Conservation (phyloP, 2,888 invertebrate genomes). For the Emmelina monodactyla region DNA sequence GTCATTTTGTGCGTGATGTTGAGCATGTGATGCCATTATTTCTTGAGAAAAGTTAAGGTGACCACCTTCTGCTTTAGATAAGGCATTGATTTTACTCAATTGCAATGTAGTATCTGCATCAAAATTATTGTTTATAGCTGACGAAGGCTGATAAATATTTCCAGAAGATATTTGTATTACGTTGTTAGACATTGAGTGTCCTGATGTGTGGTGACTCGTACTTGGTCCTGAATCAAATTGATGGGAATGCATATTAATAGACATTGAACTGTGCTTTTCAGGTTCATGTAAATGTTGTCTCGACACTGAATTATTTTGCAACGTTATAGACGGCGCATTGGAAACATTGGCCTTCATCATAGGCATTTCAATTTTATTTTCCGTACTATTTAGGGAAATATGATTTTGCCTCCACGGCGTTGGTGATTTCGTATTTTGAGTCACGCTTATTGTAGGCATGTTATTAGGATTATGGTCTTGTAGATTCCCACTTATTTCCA, state of each 20-base stretch:
- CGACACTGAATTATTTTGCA: constrained; percentile 34
- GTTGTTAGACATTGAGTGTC: constrained; percentile 46
- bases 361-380: constrained; percentile 45
- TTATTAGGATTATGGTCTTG: constrained; percentile 40
- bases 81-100: constrained; percentile 53
- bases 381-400: constrained; percentile 27
- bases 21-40: constrained; percentile 56
- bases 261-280: constrained; percentile 36
- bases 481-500: constrained; percentile 55
- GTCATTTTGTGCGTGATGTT: constrained; percentile 50
- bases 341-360: constrained; percentile 39
- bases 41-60: constrained; percentile 57
- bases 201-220: constrained; percentile 44
- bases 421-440: constrained; percentile 53
- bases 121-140: constrained; percentile 46
- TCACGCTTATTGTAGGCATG: constrained; percentile 53
- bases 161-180: constrained; percentile 57
- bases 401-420: constrained; percentile 54
- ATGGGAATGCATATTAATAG: constrained; percentile 42
- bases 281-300: constrained; percentile 37
- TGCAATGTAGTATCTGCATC: constrained; percentile 56
- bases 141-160: constrained; percentile 50
- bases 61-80: constrained; percentile 55
- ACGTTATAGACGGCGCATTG: constrained; percentile 34
- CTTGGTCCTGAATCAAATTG: constrained; percentile 45